Conservation (phyloP, 2,888 invertebrate species). For the Ophraella communa region DNA sequence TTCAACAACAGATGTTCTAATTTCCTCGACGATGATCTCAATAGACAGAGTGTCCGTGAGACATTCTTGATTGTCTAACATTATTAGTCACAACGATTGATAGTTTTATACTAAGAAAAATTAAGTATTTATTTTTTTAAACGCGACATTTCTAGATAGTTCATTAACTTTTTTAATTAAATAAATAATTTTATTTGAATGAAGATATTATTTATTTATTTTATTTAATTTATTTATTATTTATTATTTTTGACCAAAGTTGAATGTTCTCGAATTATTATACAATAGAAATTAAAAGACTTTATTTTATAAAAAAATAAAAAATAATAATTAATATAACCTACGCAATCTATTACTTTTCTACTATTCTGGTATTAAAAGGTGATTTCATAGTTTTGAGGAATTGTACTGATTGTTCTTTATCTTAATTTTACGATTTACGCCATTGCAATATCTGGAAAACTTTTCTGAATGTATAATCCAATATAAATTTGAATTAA, state of each 20-base stretch:
- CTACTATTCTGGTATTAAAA: too few relatives aligned
- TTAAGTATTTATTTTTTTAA: neutral
- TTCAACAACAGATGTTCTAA: slow-evolving; percentile 27
- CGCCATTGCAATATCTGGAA: neutral
- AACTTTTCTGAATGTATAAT: neutral
- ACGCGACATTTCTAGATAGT: too few relatives aligned
- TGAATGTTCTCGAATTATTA: too few relatives aligned
- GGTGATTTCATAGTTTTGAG: too few relatives aligned
- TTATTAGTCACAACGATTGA: slow-evolving; percentile 2
- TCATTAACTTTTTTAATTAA: neutral
- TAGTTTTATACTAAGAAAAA: neutral
- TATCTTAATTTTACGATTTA: neutral
- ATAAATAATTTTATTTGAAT: neutral
- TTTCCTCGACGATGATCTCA: slow-evolving; percentile 30
- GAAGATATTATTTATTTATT: too few relatives aligned
- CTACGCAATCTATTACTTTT: too few relatives aligned
- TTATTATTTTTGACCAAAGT: too few relatives aligned
- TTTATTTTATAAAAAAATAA: too few relatives aligned
- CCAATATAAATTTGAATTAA: neutral
- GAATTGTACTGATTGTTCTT: too few relatives aligned
- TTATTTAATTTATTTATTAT: too few relatives aligned
- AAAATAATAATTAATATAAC: too few relatives aligned
- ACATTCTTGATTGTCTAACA: slow-evolving; percentile 20
- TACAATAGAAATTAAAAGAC: too few relatives aligned
- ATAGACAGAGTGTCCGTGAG: slow-evolving; percentile 21